A percentile compares a stretch with the other conserved stretches of the same genome.
phyloP scores from a whole-genome alignment of 2,888 invertebrate genomes.

The Lordiphosa fenestrarum region DNA sequence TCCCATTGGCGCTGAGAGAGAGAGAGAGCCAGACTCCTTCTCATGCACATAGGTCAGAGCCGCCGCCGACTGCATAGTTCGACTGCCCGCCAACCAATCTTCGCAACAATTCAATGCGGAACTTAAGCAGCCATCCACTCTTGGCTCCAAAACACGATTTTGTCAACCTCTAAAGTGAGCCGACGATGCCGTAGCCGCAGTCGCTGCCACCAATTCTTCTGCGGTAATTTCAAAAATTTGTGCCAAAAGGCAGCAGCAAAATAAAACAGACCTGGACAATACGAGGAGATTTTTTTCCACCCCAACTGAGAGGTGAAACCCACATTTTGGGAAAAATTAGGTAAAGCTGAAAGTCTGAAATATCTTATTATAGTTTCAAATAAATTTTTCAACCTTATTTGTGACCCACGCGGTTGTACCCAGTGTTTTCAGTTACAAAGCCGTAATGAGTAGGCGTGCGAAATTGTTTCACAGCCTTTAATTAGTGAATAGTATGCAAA shows the following conservation, averaged over 20 bases:
- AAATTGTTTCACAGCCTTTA: no score
- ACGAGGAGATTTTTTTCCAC: no score
- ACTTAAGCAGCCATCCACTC: conserved; percentile 35
- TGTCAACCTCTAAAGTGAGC: conserved; percentile 65
- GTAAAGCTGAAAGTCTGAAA: no score
- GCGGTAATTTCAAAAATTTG: conserved; percentile 62
- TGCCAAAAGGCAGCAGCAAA: conserved; percentile 43
- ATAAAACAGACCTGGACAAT: conserved; percentile 29
- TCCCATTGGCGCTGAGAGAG: conserved; percentile 8
- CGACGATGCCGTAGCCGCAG: conserved; percentile 36
- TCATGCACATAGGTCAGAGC: conserved; percentile 10
- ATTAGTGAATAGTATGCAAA: no score
- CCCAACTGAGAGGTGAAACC: not conserved
- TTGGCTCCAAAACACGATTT: conserved; percentile 58
- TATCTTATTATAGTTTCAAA: no score
- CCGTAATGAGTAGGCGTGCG: no score
- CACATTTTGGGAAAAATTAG: not conserved
- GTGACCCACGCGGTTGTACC: no score
- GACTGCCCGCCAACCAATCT: conserved; percentile 52
- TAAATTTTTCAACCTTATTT: no score
- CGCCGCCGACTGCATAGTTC: conserved; percentile 49
- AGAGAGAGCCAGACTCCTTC: no score
- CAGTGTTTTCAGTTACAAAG: no score
- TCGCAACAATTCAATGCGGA: conserved; percentile 65
- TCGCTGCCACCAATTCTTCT: conserved; percentile 36